These are phyloP conservation scores for Actinemys pallida DNA, from an alignment of 2,113 vertebrate species.

Conservation along the genomic window DNA sequence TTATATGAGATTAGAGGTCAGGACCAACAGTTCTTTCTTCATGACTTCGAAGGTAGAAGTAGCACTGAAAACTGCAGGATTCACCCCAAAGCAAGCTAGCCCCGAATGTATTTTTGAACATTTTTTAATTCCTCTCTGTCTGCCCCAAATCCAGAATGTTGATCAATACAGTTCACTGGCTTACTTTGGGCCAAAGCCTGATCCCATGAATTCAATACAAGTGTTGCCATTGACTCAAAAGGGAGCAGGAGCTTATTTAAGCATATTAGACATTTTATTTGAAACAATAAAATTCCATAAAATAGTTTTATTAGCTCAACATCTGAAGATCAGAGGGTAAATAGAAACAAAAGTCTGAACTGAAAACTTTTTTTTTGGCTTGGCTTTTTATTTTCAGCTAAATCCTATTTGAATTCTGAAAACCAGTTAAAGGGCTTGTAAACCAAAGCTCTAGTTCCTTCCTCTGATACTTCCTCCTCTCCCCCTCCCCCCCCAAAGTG, in stretches of 20 bases:
- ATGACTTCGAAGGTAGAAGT: background rate
- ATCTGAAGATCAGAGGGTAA: background rate
- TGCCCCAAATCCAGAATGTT: background rate
- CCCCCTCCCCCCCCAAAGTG: background rate
- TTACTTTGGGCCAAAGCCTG: background rate
- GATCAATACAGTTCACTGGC: background rate
- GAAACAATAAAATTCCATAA: background rate
- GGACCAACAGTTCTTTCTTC: background rate
- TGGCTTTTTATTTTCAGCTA: background rate
- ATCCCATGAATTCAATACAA: background rate
- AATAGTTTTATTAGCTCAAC: background rate
- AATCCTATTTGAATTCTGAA: background rate
- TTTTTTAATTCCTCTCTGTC: background rate
- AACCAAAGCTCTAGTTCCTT: background rate
- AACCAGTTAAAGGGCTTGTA: background rate
- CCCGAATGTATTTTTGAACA: background rate
- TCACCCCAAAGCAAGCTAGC: background rate
- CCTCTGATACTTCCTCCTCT: background rate
- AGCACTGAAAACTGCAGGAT: background rate
- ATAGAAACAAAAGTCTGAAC: background rate
- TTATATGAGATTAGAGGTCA: background rate
- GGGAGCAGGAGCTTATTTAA: background rate
- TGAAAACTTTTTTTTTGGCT: background rate
- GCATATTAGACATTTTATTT: background rate
- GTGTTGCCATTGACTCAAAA: background rate